Conservation (phyloP, 2,113 vertebrate species). For the Planiliza haematocheilus region DNA sequence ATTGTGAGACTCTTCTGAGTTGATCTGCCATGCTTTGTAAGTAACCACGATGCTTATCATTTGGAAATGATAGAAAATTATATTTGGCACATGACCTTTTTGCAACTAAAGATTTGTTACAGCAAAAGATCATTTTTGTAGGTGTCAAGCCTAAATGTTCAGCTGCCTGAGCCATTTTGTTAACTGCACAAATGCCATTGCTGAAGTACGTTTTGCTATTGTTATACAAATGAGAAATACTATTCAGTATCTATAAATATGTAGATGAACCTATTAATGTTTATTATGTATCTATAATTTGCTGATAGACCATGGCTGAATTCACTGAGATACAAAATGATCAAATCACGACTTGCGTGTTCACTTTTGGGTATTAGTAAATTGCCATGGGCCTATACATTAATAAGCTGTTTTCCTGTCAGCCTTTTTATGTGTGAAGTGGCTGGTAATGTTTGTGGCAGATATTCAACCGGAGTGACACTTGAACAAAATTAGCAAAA, state of each 20-base stretch:
- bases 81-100: background rate
- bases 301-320: background rate
- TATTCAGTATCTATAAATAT: slow-evolving; percentile 28
- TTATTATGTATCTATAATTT: background rate
- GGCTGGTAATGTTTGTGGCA: background rate
- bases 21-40: slow-evolving; percentile 28
- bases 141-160: too few species aligned
- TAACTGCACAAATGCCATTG: background rate
- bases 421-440: background rate
- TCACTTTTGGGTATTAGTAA: too few species aligned
- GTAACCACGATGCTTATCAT: slow-evolving; percentile 13
- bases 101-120: slow-evolving; percentile 3
- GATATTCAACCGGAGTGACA: background rate
- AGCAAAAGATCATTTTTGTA: background rate
- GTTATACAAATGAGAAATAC: background rate
- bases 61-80: slow-evolving; percentile 7
- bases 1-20: slow-evolving; percentile 38
- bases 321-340: too few species aligned
- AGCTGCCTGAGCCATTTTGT: too few species aligned
- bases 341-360: too few species aligned
- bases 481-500: background rate
- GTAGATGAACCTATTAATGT: slow-evolving; percentile 22
- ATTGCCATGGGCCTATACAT: too few species aligned
- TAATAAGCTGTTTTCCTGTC: too few species aligned
- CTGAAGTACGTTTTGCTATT: background rate